Base-by-base conservation (phyloP, 64 coral and sea anemone genomes). In the Pocillopora damicornis region DNA sequence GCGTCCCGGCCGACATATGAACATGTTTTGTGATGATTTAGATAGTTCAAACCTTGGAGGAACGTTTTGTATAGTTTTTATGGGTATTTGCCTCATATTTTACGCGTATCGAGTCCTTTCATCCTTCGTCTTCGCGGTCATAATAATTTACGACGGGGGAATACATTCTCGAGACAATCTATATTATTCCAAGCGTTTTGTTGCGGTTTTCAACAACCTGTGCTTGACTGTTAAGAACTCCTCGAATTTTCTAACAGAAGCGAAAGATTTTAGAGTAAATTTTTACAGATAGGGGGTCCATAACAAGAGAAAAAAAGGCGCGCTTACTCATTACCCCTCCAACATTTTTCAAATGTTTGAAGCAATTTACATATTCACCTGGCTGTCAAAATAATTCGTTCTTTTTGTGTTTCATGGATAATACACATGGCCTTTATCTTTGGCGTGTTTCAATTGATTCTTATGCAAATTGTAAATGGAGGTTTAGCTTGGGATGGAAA, bases 341-440 rank as follows among this genome's bases (percentile, higher is more conserved):
- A n/a, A 87, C 90, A 92, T 92, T 79, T 76, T 92, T 92, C 22
- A 79, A 74, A 92, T 92, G 90, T 80, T 87, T 92, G 15, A 68
- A n/a, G 76, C 80, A 92, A 92, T 92, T 92, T 92, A 76, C 90
- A 92, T 92, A 92, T 87, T 76, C 82, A 87, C 63, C 64, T 62
- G 57, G 82, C 90, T 78, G 71, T 82, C 75, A 82, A 86, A 76
- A 79, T 76, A 71, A 86, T 82, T 91, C 75, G 63, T 84, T 86
- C 67, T 64, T 92, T 85, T 85, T 85, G 59, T 85, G 56, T 85
- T 92, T 87, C 90, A 87, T 87, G 90, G 90, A 23, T 78, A 35
- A 79, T 92, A 86, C 90, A 87, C 90, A 92, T 92, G 90, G 86
- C 75, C 25, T 86, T 92, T 87, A 90, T 90, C 80, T 90, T 74